These are phyloP conservation scores for Caenorhabditis tropicalis DNA, from an alignment of 1,140 invertebrate species.

Conservation along the genomic window DNA sequence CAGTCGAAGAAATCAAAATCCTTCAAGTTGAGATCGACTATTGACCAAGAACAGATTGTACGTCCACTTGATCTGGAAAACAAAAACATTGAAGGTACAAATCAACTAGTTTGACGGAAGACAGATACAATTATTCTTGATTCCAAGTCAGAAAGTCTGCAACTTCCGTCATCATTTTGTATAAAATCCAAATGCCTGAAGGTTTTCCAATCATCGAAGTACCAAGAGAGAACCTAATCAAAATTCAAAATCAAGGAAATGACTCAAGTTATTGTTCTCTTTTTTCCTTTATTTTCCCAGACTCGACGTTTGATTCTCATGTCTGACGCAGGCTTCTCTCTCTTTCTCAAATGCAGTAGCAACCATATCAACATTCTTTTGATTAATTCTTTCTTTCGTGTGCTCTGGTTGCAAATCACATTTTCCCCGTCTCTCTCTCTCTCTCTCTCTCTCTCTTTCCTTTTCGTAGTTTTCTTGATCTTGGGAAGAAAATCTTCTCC, in stretches of 20 bases:
- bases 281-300: background rate
- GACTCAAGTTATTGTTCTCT: background rate
- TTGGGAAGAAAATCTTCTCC: too few species aligned
- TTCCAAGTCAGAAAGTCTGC: background rate
- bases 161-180: slow-evolving; percentile 23
- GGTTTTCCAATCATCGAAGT: too few species aligned
- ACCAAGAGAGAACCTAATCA: background rate
- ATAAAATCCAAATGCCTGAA: background rate
- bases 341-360: background rate
- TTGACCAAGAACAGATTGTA: background rate
- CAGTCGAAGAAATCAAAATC: background rate
- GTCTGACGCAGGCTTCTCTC: background rate
- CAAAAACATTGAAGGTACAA: background rate
- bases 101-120: background rate
- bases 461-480: background rate
- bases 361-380: background rate
- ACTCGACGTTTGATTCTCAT: background rate
- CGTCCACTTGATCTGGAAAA: background rate
- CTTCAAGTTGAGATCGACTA: background rate
- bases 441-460: background rate
- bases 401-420: slow-evolving; percentile 10
- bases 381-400: slow-evolving; percentile 1
- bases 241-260: background rate
- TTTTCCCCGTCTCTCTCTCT: background rate
- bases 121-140: background rate